Evolutionary conservation across 2,797 vertebrate genomes (phyloP).

Genomic region (Megaceryle alcyon): DNA sequence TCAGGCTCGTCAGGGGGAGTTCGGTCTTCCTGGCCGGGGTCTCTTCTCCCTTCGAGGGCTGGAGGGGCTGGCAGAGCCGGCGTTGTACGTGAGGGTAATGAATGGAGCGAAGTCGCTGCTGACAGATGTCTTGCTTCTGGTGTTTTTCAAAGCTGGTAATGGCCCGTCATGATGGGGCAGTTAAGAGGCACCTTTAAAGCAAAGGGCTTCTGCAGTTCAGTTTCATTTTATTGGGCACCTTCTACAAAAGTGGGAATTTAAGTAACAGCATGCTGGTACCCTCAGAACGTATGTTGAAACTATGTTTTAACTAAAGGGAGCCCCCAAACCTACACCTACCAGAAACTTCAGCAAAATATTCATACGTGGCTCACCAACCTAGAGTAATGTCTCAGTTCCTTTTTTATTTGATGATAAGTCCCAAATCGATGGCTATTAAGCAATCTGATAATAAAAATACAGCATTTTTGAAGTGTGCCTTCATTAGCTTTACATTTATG

Average conservation of each 20-base stretch:
- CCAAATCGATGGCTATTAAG: neutral
- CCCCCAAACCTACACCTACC: too few relatives aligned
- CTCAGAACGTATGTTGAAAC: rapidly evolving
- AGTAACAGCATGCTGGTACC: rapidly evolving
- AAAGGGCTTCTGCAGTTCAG: rapidly evolving
- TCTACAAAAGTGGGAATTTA: neutral
- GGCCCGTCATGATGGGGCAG: rapidly evolving
- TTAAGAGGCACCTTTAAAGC: neutral
- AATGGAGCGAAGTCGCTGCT: rapidly evolving
- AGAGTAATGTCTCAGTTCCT: neutral
- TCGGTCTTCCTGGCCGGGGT: too few relatives aligned
- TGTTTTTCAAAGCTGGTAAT: rapidly evolving
- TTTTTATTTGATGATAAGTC: neutral
- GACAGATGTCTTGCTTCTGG: rapidly evolving
- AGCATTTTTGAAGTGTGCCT: rapidly evolving
- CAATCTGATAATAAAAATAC: rapidly evolving
- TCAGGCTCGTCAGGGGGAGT: too few relatives aligned
- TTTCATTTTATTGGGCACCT: neutral
- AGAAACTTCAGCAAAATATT: neutral
- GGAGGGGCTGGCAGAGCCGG: neutral
- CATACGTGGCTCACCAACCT: neutral
- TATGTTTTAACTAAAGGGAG: neutral
- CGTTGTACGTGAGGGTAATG: rapidly evolving
- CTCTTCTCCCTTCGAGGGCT: neutral
- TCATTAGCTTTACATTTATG: rapidly evolving